Evolutionary conservation across 2,888 invertebrate genomes (phyloP), one percentile per base, ranked within the genome.

Genomic region (Eurytoma californica): DNA sequence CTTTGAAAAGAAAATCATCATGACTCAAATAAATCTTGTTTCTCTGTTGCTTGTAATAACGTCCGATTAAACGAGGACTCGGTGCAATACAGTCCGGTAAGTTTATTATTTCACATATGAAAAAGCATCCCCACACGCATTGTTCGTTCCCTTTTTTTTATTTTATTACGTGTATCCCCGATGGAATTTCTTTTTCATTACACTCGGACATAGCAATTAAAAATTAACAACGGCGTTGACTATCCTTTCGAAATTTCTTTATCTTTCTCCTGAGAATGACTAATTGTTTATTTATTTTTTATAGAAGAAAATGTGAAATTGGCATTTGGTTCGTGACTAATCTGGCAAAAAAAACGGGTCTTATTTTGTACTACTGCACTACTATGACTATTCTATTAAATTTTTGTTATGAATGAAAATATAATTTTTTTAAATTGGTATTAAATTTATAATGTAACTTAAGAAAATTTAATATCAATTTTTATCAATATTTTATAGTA

Each of bases 11-110:
- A 51, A 68, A 70, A 58, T 66, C 57, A 24, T 82, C 20, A 83
- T 85, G 82, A 86, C 84, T 86, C 85, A 87, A 39, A 88, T 87
- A 86, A 88, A 87, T 84, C 83, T 83, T 88, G 83, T 89, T 90
- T 90, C 86, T 90, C 86, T 90, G 86, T 86, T 88, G 86, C 88
- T 89, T 87, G 86, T 89, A 89, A 88, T 88, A 86, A 89, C 89
- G 86, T 86, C 88, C 87, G 83, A 86, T 9, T 87, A 87, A 87
- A 87, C 88, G 90, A 90, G 90, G 88, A 87, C 88, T 88, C 87
- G 85, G 86, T 88, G 86, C 86, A 83, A 68, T 55, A 86, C 86
- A 83, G 80, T 84, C 86, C 82, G 90, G 90, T 90, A 90, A 90
- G 90, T 90, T 86, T 81, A 85, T 80, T 84, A 82, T 84, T 75